A percentile compares a stretch with the other conserved stretches of the same genome.
Evolutionary conservation across 2,888 invertebrate genomes (phyloP).

Genomic region (Archips xylosteana): DNA sequence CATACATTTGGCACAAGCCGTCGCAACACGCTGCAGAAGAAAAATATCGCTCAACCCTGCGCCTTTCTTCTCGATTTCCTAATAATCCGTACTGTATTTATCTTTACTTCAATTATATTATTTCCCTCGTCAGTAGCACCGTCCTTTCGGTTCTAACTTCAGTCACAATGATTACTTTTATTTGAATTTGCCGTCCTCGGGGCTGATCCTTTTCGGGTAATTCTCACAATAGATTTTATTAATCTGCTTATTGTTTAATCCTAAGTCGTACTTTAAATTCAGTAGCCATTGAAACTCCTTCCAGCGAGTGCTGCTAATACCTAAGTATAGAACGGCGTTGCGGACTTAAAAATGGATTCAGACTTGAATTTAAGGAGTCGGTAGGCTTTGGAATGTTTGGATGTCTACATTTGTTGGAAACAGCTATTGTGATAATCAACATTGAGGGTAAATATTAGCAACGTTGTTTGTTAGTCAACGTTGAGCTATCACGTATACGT

Average conservation of each 20-base stretch:
- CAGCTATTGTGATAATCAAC: not conserved
- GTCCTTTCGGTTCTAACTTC: slow-evolving; percentile 7
- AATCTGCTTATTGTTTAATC: slow-evolving; percentile 37
- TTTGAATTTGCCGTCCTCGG: slow-evolving; percentile 15
- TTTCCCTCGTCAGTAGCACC: not conserved
- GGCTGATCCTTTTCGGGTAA: slow-evolving; percentile 11
- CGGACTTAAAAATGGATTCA: slow-evolving; percentile 1
- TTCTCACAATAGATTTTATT: slow-evolving; percentile 31
- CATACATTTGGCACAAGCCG: too few relatives aligned
- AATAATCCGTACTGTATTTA: slow-evolving; percentile 4
- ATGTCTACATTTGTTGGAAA: not conserved
- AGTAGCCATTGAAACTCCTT: slow-evolving; percentile 24
- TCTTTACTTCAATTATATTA: slow-evolving; percentile 4
- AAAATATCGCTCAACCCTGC: not conserved
- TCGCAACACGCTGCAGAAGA: too few relatives aligned
- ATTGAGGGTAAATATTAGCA: not conserved
- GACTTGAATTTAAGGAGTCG: not conserved
- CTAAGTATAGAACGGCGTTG: not conserved
- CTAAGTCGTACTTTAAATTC: slow-evolving; percentile 26
- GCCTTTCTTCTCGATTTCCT: not conserved
- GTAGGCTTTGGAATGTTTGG: not conserved
- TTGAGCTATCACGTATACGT: too few relatives aligned
- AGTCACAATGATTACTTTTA: slow-evolving; percentile 11
- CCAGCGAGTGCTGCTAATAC: slow-evolving; percentile 12
- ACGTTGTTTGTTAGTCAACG: not conserved